These are phyloP conservation scores for Sesia bembeciformis DNA, from an alignment of 2,888 invertebrate genomes.

Conservation along the genomic window DNA sequence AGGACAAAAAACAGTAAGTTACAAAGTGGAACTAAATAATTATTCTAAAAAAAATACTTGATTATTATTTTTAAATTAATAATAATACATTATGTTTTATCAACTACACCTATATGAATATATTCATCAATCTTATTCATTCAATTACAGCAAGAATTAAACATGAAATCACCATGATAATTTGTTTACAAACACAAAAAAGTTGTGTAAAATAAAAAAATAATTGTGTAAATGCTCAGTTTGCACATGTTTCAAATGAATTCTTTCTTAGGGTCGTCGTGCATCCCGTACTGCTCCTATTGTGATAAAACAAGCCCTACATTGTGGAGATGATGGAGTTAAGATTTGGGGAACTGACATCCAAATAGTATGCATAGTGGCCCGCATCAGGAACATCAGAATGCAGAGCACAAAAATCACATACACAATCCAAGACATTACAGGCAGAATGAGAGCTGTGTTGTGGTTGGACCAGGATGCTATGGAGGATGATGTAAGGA, in stretches of 20 bases:
- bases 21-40: not conserved
- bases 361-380: conserved; percentile 60
- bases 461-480: conserved; percentile 65
- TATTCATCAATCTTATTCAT: no score
- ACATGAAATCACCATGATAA: no score
- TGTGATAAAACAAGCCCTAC: conserved; percentile 62
- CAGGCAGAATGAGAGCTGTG: conserved; percentile 65
- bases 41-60: not conserved
- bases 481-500: conserved; percentile 60
- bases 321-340: conserved; percentile 61
- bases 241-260: no score
- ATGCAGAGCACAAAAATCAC: conserved; percentile 68
- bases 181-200: no score
- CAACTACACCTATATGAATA: no score
- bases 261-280: conserved; percentile 41
- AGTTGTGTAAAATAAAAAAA: no score
- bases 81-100: no score
- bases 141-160: no score
- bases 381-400: conserved; percentile 52
- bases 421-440: conserved; percentile 67
- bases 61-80: not conserved
- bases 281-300: conserved; percentile 65
- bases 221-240: no score
- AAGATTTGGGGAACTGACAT: conserved; percentile 70
- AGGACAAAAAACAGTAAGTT: conserved; percentile 49